A percentile compares a stretch with the other conserved stretches of the same genome.
phyloP scores from a whole-genome alignment of 2,113 vertebrate genomes.

The Microtus pennsylvanicus region DNA sequence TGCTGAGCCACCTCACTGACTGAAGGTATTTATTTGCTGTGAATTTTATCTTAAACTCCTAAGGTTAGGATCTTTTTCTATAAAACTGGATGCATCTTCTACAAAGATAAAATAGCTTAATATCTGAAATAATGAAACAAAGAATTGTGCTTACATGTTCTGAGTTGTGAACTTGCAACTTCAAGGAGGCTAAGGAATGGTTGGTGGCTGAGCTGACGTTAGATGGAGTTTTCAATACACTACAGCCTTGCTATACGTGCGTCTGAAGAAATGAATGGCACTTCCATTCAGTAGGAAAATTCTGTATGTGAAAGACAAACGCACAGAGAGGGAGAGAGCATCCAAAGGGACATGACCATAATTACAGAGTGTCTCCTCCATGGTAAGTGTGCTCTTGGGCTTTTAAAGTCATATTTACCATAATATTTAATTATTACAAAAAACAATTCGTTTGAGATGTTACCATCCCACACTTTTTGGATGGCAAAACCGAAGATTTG shows the following conservation, averaged over 20 bases:
- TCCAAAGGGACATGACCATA: neutral
- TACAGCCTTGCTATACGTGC: neutral
- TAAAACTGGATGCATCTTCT: neutral
- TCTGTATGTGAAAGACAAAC: neutral
- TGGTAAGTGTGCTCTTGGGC: neutral
- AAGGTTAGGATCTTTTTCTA: neutral
- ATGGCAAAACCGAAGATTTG: constrained; percentile 13
- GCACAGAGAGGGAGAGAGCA: too few species aligned
- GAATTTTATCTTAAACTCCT: constrained; percentile 17
- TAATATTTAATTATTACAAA: constrained; percentile 41
- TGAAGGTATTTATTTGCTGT: neutral
- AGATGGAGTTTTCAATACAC: neutral
- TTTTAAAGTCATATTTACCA: neutral
- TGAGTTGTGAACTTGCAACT: constrained; percentile 10
- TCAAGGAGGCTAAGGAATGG: neutral
- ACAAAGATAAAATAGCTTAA: neutral
- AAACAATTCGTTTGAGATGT: neutral
- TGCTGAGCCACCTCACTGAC: neutral
- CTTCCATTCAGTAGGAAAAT: neutral
- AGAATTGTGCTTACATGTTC: constrained; percentile 21
- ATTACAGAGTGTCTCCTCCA: neutral
- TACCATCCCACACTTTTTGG: constrained; percentile 31
- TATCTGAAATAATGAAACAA: neutral
- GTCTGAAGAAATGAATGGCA: constrained; percentile 25
- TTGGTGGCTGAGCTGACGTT: neutral